Evolutionary conservation across 2,113 vertebrate species (phyloP).

Genomic region (Artemisiospiza belli): DNA sequence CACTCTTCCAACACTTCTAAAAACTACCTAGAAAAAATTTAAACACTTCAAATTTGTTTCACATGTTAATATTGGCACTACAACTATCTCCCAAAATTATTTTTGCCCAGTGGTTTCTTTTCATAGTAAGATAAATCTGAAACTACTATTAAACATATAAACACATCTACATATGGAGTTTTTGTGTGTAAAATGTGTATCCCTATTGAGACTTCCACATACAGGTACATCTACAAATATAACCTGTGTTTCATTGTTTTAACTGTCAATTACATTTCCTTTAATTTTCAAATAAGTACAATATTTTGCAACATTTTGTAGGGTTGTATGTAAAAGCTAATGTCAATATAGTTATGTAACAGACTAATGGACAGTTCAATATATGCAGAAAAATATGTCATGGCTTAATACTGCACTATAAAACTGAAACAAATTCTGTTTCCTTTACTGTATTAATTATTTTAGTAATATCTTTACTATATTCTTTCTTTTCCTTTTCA

Average conservation of each 20-base stretch:
- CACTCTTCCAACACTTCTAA: neutral
- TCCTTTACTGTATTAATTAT: too few species aligned
- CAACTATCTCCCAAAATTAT: neutral
- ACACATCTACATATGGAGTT: neutral
- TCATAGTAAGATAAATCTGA: neutral
- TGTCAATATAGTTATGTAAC: neutral
- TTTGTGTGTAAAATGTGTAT: neutral
- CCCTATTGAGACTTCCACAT: neutral
- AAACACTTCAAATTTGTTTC: neutral
- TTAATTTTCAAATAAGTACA: neutral
- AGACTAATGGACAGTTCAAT: neutral
- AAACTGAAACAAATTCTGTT: neutral
- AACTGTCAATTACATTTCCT: neutral
- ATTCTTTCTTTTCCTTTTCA: neutral
- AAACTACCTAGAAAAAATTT: neutral
- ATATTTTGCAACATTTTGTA: neutral
- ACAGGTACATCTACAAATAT: neutral
- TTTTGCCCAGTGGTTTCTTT: neutral
- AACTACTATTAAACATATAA: neutral
- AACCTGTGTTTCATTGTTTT: neutral
- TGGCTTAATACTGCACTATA: neutral
- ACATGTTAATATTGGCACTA: neutral
- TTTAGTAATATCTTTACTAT: too few species aligned
- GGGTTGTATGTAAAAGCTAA: neutral
- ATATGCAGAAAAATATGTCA: neutral